Conservation (phyloP, 2,113 vertebrate species). For the Forbesichthys papilliferus region DNA sequence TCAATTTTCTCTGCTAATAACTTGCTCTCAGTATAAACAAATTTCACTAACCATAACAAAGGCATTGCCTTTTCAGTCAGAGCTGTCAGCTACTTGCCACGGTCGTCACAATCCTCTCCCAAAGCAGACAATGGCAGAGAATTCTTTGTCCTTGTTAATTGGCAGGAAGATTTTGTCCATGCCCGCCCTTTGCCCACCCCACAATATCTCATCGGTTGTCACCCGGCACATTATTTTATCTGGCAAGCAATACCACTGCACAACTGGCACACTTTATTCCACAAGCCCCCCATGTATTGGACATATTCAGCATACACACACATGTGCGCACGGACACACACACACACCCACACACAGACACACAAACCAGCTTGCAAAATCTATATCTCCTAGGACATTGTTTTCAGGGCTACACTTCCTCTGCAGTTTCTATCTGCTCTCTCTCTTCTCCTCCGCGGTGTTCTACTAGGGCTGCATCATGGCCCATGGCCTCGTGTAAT, state of each 20-base stretch:
- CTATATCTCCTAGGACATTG: constrained; percentile 58
- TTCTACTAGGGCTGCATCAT: constrained; percentile 43
- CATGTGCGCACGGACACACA: constrained; percentile 1
- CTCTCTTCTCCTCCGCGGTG: constrained; percentile 37
- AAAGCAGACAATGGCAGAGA: neutral
- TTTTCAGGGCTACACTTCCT: constrained; percentile 14
- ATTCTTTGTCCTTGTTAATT: neutral
- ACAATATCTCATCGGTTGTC: constrained; percentile 32
- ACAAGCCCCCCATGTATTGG: constrained; percentile 13
- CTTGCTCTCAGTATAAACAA: neutral
- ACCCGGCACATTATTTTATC: constrained; percentile 44
- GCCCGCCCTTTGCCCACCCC: constrained; percentile 24
- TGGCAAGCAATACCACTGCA: constrained; percentile 45
- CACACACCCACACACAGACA: constrained; percentile 12
- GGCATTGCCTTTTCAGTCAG: neutral
- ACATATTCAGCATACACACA: neutral
- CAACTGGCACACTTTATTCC: constrained; percentile 29
- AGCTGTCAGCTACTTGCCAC: neutral
- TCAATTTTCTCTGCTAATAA: too few species aligned
- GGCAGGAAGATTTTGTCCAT: neutral
- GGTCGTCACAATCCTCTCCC: neutral
- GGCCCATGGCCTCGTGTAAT: constrained; percentile 64
- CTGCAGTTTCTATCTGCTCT: constrained; percentile 35
- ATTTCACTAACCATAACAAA: neutral
- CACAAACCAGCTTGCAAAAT: constrained; percentile 23